phyloP scores from a whole-genome alignment of 2,888 invertebrate species.

The Merodon equestris region DNA sequence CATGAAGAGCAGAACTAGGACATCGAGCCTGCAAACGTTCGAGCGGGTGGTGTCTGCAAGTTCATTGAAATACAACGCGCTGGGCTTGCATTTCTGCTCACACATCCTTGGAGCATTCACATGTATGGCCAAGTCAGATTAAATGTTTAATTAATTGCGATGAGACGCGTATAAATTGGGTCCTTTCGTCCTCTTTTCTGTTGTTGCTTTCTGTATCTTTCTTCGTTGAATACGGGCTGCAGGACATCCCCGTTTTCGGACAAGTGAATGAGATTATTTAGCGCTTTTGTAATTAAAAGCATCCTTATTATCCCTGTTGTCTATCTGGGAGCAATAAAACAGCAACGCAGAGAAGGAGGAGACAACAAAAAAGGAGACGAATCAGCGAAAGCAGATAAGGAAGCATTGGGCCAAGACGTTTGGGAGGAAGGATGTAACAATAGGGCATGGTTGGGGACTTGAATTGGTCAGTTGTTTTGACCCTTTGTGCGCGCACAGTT shows the following conservation, averaged over 20 bases:
- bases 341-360: constrained; percentile 1
- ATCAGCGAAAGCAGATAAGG: not conserved
- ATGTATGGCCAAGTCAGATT: constrained; percentile 46
- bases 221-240: too few relatives aligned
- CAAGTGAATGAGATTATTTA: constrained; percentile 58
- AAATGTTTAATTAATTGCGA: constrained; percentile 68
- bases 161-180: constrained; percentile 58
- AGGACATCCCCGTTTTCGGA: too few relatives aligned
- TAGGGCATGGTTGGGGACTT: not conserved
- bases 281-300: constrained; percentile 68
- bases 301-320: constrained; percentile 67
- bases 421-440: constrained; percentile 7
- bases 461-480: constrained; percentile 47
- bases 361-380: constrained; percentile 38
- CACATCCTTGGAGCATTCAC: constrained; percentile 24
- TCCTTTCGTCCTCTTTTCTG: not conserved
- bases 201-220: too few relatives aligned
- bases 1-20: constrained; percentile 43
- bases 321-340: constrained; percentile 60
- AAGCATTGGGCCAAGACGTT: constrained; percentile 25
- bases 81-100: not conserved
- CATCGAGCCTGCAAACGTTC: too few relatives aligned
- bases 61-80: constrained; percentile 53
- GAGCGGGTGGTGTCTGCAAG: constrained; percentile 45
- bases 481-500: constrained; percentile 43